Evolutionary conservation across 2,888 invertebrate genomes (phyloP).

Genomic region (Apodemia duryi): DNA sequence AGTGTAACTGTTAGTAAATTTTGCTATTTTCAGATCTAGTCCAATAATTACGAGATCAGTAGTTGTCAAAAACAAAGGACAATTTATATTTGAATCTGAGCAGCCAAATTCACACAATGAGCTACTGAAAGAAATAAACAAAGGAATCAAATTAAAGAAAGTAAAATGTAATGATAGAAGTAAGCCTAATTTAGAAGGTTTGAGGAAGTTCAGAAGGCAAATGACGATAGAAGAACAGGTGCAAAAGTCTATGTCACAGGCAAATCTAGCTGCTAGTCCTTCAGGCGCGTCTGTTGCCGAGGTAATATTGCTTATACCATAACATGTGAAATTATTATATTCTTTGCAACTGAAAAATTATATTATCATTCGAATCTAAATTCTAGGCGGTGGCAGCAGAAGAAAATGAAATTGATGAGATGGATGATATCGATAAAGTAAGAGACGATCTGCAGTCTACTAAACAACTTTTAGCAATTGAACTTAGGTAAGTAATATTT

Average conservation of each 20-base stretch:
- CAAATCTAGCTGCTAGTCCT: slow-evolving; percentile 77
- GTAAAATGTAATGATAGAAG: slow-evolving; percentile 92
- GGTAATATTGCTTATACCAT: slow-evolving; percentile 32
- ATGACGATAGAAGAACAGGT: slow-evolving; percentile 94
- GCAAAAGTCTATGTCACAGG: slow-evolving; percentile 88
- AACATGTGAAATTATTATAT: background rate
- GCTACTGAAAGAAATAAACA: slow-evolving; percentile 88
- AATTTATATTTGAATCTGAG: slow-evolving; percentile 94
- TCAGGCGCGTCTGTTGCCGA: slow-evolving; percentile 60
- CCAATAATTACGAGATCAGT: slow-evolving; percentile 79
- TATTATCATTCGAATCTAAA: slow-evolving; percentile 12
- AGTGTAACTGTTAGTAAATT: background rate
- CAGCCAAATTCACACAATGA: slow-evolving; percentile 88
- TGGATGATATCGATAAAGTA: slow-evolving; percentile 94
- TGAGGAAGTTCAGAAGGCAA: slow-evolving; percentile 92
- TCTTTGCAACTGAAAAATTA: background rate
- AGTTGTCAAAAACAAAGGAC: slow-evolving; percentile 84
- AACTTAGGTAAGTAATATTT: slow-evolving; percentile 76
- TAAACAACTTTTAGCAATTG: slow-evolving; percentile 93
- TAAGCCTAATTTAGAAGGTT: slow-evolving; percentile 89
- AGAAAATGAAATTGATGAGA: slow-evolving; percentile 88
- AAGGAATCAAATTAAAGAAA: slow-evolving; percentile 86
- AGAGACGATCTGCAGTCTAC: slow-evolving; percentile 95
- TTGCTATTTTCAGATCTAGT: slow-evolving; percentile 70
- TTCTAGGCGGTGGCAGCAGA: slow-evolving; percentile 57